Conservation (phyloP, 2,888 invertebrate species). For the Steromphala cineraria region DNA sequence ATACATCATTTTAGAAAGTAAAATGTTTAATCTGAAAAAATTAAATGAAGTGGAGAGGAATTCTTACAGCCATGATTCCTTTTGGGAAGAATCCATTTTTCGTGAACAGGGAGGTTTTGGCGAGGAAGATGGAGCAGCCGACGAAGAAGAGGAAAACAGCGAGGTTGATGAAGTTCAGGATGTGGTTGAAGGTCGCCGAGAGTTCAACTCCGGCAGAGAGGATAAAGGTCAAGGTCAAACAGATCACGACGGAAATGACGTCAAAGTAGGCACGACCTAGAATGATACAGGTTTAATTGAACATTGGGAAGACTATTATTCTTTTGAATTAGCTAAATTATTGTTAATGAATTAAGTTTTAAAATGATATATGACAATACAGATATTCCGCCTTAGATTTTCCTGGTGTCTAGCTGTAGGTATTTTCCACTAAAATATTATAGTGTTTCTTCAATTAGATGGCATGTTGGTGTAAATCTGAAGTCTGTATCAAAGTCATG, state of each 20-base stretch:
- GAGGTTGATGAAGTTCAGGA: constrained; percentile 91
- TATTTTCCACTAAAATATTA: no score
- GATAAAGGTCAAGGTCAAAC: constrained; percentile 81
- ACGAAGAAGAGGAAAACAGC: constrained; percentile 93
- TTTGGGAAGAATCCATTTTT: constrained; percentile 77
- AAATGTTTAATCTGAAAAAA: no score
- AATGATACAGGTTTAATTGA: background rate
- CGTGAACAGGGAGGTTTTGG: constrained; percentile 89
- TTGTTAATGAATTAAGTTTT: no score
- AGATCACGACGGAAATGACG: constrained; percentile 68
- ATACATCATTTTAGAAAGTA: no score
- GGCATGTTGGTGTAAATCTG: no score
- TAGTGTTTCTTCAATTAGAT: no score
- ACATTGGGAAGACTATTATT: background rate
- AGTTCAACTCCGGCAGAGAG: constrained; percentile 93
- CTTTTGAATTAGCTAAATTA: no score
- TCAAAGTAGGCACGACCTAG: constrained; percentile 56
- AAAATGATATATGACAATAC: no score
- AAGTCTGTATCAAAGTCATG: no score
- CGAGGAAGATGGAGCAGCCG: constrained; percentile 91
- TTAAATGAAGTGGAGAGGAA: no score
- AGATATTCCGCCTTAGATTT: no score
- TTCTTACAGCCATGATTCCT: background rate
- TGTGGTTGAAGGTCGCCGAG: constrained; percentile 92
- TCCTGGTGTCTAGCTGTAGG: no score